Conservation (phyloP, 2,113 vertebrate species). For the Rhinogobius similis region DNA sequence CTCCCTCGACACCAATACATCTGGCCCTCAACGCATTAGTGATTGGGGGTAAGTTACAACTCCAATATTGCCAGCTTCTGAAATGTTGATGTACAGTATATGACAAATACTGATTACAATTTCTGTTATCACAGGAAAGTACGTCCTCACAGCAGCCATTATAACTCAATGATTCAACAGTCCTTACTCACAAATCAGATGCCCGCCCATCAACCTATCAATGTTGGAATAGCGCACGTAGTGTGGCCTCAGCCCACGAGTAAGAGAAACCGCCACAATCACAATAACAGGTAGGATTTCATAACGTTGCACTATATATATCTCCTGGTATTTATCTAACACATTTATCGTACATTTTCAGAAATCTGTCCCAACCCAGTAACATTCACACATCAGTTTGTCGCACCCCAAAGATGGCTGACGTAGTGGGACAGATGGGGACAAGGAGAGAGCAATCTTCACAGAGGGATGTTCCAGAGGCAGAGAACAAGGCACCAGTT, state of each 20-base stretch:
- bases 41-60: constrained; percentile 90
- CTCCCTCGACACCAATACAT: constrained; percentile 84
- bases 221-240: constrained; percentile 94
- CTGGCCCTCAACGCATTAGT: constrained; percentile 85
- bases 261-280: constrained; percentile 87
- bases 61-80: neutral
- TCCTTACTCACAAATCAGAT: constrained; percentile 92
- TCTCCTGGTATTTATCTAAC: neutral
- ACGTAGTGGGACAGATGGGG: constrained; percentile 74
- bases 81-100: constrained; percentile 1
- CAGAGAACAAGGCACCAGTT: constrained; percentile 23
- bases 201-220: constrained; percentile 89
- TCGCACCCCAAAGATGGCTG: constrained; percentile 85
- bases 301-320: neutral
- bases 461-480: constrained; percentile 35
- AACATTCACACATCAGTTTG: constrained; percentile 83
- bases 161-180: constrained; percentile 86
- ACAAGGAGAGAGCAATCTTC: constrained; percentile 32
- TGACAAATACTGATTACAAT: constrained; percentile 3
- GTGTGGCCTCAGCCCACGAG: constrained; percentile 92
- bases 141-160: constrained; percentile 85
- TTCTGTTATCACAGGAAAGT: constrained; percentile 81
- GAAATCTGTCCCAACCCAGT: constrained; percentile 81
- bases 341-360: constrained; percentile 13
- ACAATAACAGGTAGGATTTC: constrained; percentile 83